A percentile compares a stretch with the other conserved stretches of the same genome.
Evolutionary conservation across 2,888 invertebrate genomes (phyloP).

Genomic region (Ceriagrion tenellum): DNA sequence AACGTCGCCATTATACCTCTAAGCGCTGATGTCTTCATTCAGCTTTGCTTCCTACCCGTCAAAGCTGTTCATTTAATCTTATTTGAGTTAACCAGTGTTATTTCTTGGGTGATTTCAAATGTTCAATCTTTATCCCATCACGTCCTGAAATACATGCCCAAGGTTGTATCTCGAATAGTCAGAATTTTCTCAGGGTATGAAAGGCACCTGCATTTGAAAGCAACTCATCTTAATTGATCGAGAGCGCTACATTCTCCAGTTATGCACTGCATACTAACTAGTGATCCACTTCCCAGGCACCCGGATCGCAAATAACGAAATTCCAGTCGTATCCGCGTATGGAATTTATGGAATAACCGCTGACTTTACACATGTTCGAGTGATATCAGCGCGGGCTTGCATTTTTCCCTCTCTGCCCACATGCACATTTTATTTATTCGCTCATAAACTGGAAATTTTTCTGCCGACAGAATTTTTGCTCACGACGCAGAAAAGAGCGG

Average conservation of each 20-base stretch:
- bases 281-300: not conserved
- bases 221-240: not conserved
- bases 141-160: too few species aligned
- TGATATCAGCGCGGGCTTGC: not conserved
- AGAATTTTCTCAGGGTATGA: too few species aligned
- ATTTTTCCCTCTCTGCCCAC: not conserved
- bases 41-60: too few species aligned
- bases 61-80: too few species aligned
- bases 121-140: too few species aligned
- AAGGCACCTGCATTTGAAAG: too few species aligned
- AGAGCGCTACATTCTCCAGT: not conserved
- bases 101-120: too few species aligned
- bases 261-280: not conserved
- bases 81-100: too few species aligned
- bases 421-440: not conserved
- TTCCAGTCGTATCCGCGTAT: not conserved
- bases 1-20: too few species aligned
- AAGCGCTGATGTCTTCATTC: too few species aligned
- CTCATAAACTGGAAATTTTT: not conserved
- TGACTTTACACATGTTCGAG: not conserved
- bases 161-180: too few species aligned
- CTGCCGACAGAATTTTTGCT: not conserved
- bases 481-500: not conserved
- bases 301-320: not conserved
- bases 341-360: slow-evolving; percentile 3